Evolutionary conservation across 2,888 invertebrate species (phyloP).

Genomic region (Ashinkailepas kermadecensis): DNA sequence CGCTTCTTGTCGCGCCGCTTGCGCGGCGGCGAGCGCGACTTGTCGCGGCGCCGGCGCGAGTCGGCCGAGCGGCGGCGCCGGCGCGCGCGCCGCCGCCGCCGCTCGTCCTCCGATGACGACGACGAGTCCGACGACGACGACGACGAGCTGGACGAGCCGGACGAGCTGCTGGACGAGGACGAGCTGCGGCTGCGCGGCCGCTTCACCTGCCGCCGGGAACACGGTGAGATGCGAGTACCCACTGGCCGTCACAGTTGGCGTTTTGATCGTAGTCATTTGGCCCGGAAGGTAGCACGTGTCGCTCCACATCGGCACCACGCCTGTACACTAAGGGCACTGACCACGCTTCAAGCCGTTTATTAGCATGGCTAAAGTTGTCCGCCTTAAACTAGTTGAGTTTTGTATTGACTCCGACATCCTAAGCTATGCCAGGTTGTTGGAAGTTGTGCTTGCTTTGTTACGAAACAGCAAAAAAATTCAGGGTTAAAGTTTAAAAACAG

Average conservation of each 20-base stretch:
- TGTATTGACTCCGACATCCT: too few relatives aligned
- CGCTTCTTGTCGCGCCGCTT: constrained; percentile 5
- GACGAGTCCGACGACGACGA: constrained; percentile 17
- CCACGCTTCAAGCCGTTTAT: too few relatives aligned
- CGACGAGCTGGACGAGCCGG: constrained; percentile 8
- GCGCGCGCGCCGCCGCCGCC: neutral
- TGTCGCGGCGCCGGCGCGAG: neutral
- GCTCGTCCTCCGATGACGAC: constrained; percentile 11
- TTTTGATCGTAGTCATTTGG: too few relatives aligned
- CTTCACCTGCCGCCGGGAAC: neutral
- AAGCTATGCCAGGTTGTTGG: too few relatives aligned
- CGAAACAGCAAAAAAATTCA: too few relatives aligned
- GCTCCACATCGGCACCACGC: too few relatives aligned
- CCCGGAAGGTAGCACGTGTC: too few relatives aligned
- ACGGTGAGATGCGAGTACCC: neutral
- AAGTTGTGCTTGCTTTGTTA: too few relatives aligned
- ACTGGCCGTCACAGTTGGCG: neutral
- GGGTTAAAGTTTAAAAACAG: too few relatives aligned
- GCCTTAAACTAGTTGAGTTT: too few relatives aligned
- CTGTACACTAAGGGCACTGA: too few relatives aligned
- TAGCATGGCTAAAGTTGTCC: too few relatives aligned
- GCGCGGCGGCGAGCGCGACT: neutral
- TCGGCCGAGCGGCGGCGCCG: neutral
- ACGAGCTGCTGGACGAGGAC: neutral
- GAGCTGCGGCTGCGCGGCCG: constrained; percentile 10